Conservation (phyloP, 1,140 invertebrate species). For the Drosophila trapezifrons region DNA sequence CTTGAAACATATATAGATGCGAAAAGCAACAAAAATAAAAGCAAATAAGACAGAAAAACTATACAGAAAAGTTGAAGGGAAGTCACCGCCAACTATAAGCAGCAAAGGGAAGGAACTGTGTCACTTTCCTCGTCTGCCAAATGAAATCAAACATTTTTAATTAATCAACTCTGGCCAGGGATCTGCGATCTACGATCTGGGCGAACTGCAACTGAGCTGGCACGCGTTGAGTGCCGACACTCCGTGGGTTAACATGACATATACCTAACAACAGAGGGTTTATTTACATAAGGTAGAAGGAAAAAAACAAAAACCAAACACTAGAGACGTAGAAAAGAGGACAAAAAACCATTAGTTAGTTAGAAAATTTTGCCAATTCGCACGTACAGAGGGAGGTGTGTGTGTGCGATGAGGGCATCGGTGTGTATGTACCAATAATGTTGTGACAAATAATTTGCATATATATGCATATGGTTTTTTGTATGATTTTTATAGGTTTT, state of each 20-base stretch:
- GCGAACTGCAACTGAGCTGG: constrained; percentile 48
- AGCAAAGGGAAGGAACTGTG: constrained; percentile 38
- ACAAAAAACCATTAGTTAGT: constrained; percentile 66
- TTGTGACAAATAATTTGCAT: constrained; percentile 81
- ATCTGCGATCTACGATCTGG: constrained; percentile 14
- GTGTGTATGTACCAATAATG: constrained; percentile 58
- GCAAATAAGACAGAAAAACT: constrained; percentile 13
- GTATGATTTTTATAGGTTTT: constrained; percentile 59
- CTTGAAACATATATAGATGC: constrained; percentile 33
- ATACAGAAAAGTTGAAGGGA: constrained; percentile 44
- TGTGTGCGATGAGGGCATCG: constrained; percentile 13
- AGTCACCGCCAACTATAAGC: constrained; percentile 40
- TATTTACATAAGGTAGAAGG: constrained; percentile 39
- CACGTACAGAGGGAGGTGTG: constrained; percentile 14
- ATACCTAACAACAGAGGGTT: constrained; percentile 59
- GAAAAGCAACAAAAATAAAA: constrained; percentile 9
- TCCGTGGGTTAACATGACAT: constrained; percentile 77
- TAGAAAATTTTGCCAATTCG: constrained; percentile 61
- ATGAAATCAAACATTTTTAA: constrained; percentile 66
- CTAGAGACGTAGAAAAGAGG: constrained; percentile 9
- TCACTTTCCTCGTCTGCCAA: constrained; percentile 32
- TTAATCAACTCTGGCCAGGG: constrained; percentile 44
- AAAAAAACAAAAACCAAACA: constrained; percentile 20
- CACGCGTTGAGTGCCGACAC: constrained; percentile 51
- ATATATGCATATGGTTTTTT: constrained; percentile 49